Evolutionary conservation across 2,888 invertebrate species (phyloP).

Genomic region (Drosophila seclusa): DNA sequence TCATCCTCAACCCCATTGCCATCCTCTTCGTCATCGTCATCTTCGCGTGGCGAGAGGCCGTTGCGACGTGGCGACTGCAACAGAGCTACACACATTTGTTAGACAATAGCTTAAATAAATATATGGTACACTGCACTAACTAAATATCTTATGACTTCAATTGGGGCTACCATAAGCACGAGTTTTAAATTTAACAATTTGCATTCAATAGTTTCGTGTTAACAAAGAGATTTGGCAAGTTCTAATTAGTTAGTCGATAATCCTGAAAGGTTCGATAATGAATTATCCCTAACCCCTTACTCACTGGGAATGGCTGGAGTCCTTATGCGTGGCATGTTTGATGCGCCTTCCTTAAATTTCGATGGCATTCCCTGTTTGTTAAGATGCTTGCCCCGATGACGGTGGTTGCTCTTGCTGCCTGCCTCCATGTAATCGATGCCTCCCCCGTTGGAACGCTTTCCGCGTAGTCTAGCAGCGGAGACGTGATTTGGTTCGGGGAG

Average conservation of each 20-base stretch:
- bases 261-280: too few species aligned
- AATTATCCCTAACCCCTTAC: conserved; percentile 4
- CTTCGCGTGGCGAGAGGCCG: conserved; percentile 2
- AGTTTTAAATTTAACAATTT: too few species aligned
- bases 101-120: not conserved
- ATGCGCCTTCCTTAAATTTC: conserved; percentile 18
- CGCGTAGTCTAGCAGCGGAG: not conserved
- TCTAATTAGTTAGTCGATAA: too few species aligned
- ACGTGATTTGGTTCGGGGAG: conserved; percentile 39
- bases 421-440: not conserved
- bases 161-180: not conserved
- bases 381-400: not conserved
- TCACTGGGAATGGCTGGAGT: conserved; percentile 23
- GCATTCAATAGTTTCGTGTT: too few species aligned
- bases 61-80: not conserved
- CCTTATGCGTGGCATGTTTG: not conserved
- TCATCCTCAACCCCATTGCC: conserved; percentile 1
- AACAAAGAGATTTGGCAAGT: too few species aligned
- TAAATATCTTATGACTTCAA: not conserved
- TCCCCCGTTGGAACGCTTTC: not conserved
- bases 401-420: not conserved
- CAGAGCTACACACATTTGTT: not conserved
- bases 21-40: conserved; percentile 37
- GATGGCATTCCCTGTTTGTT: not conserved
- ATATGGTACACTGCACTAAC: conserved; percentile 15